phyloP scores from a whole-genome alignment of 2,888 invertebrate genomes.

The Periphyllus acericola region DNA sequence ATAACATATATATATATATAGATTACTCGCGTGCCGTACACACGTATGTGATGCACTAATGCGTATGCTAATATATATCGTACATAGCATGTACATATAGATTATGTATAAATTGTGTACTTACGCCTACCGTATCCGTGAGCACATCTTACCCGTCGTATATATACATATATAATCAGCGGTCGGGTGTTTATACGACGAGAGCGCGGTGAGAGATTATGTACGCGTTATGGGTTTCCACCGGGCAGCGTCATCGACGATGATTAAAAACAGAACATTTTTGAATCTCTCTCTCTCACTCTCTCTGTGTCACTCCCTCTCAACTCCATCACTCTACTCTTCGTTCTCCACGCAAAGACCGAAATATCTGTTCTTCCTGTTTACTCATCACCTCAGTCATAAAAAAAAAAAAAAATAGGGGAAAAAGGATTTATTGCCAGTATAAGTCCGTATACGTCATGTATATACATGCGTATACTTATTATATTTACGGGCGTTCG shows the following conservation, averaged over 20 bases:
- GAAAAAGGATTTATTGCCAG: slow-evolving; percentile 58
- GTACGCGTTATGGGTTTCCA: slow-evolving; percentile 15
- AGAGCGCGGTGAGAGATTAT: neutral
- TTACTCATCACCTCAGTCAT: slow-evolving; percentile 58
- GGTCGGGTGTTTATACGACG: slow-evolving; percentile 42
- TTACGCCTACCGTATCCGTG: neutral
- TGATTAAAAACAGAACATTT: slow-evolving; percentile 59
- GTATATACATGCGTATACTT: neutral
- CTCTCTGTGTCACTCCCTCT: neutral
- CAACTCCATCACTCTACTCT: neutral
- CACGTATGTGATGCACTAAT: neutral
- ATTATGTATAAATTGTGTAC: neutral
- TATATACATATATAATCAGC: slow-evolving; percentile 10
- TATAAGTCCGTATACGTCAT: neutral
- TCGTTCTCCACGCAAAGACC: neutral
- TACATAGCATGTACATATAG: neutral
- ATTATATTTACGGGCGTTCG: slow-evolving; percentile 52
- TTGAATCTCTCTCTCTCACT: slow-evolving; percentile 10
- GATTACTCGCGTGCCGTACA: neutral
- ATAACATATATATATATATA: too few relatives aligned
- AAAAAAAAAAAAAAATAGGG: slow-evolving; percentile 24
- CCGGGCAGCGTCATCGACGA: neutral
- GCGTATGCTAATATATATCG: too few relatives aligned
- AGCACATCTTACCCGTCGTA: neutral
- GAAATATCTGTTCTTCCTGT: slow-evolving; percentile 61